Evolutionary conservation across 1,140 invertebrate genomes (phyloP).

Genomic region (Onthophagus taurus): DNA sequence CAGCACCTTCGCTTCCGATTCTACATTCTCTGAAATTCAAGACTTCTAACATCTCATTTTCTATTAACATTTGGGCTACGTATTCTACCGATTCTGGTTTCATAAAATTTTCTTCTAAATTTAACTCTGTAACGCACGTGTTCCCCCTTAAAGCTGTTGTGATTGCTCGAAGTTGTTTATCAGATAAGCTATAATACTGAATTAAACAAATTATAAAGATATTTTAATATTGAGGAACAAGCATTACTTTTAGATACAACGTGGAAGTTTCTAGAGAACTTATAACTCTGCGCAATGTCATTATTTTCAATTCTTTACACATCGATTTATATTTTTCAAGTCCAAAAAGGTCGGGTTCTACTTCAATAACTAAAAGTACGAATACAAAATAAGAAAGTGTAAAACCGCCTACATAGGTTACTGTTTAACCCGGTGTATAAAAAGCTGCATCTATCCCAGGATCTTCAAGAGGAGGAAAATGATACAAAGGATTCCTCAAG

Average conservation of each 20-base stretch:
- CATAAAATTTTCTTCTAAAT: slow-evolving; percentile 40
- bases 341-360: slow-evolving; percentile 37
- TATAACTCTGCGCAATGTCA: slow-evolving; percentile 36
- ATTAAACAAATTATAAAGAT: slow-evolving; percentile 7
- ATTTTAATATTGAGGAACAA: slow-evolving; percentile 3
- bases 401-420: neutral
- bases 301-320: slow-evolving; percentile 38
- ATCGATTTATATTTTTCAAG: slow-evolving; percentile 36
- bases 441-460: slow-evolving; percentile 41
- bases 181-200: slow-evolving; percentile 39
- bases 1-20: slow-evolving; percentile 36
- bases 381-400: neutral
- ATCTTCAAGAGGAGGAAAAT: slow-evolving; percentile 40
- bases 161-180: slow-evolving; percentile 37
- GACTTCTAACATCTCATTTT: slow-evolving; percentile 34
- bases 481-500: slow-evolving; percentile 38
- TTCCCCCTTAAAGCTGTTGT: slow-evolving; percentile 36
- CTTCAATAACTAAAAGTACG: slow-evolving; percentile 28
- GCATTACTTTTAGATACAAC: slow-evolving; percentile 36
- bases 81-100: slow-evolving; percentile 36
- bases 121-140: slow-evolving; percentile 33
- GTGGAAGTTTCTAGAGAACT: slow-evolving; percentile 31
- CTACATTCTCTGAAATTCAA: slow-evolving; percentile 40
- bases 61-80: slow-evolving; percentile 37
- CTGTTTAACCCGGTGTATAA: slow-evolving; percentile 23